Percentiles rank a stretch among this genome's conserved stretches.
phyloP scores from a whole-genome alignment of 1,140 invertebrate genomes.

The Diachasma alloeum region DNA sequence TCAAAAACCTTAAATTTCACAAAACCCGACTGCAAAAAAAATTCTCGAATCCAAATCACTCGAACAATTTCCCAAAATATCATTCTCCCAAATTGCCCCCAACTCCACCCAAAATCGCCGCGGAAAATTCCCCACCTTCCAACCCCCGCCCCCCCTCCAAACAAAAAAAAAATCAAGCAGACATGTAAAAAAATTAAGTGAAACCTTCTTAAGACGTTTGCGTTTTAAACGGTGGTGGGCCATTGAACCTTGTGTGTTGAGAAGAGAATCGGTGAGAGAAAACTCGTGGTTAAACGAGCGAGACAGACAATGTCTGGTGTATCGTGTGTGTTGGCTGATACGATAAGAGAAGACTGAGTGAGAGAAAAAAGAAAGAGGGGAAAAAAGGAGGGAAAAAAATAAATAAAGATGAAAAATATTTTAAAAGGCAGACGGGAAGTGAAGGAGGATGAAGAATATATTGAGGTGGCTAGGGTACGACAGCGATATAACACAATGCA shows the following conservation, averaged over 20 bases:
- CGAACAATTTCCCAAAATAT: background rate
- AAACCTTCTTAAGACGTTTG: background rate
- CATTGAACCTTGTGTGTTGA: slow-evolving; percentile 8
- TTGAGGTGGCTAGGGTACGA: slow-evolving; percentile 1
- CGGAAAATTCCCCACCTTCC: background rate
- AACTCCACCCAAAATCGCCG: too few species aligned
- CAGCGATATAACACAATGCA: slow-evolving; percentile 7
- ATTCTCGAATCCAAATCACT: too few species aligned
- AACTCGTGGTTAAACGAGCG: background rate
- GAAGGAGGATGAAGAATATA: background rate
- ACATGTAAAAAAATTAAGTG: background rate
- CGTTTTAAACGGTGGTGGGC: background rate
- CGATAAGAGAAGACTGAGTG: slow-evolving; percentile 14
- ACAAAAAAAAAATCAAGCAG: background rate
- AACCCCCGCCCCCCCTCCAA: background rate
- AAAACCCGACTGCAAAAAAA: too few species aligned
- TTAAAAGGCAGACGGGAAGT: slow-evolving; percentile 13
- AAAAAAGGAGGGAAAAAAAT: background rate
- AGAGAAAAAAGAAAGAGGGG: background rate
- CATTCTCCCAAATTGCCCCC: too few species aligned
- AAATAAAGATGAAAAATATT: slow-evolving; percentile 13
- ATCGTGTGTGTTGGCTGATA: slow-evolving; percentile 7
- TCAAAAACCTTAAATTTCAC: too few species aligned
- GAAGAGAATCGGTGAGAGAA: background rate
- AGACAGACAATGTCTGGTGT: slow-evolving; percentile 6